phyloP scores from a whole-genome alignment of 2,888 invertebrate species.

The Ophion ellenae region DNA sequence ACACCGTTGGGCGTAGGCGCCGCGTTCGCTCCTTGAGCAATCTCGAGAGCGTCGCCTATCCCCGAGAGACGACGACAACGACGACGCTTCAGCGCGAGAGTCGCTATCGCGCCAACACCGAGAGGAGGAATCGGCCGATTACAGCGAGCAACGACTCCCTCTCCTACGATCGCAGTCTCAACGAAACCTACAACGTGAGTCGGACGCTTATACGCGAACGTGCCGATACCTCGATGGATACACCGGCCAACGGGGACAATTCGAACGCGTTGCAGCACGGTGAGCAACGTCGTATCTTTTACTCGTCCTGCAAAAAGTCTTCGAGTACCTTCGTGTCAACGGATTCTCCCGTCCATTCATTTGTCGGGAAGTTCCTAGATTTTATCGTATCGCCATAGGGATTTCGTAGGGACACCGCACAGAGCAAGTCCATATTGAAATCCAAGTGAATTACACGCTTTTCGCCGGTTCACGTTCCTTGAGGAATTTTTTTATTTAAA shows the following conservation, averaged over 20 bases:
- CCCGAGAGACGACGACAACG: conserved; percentile 71
- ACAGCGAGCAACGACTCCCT: conserved; percentile 56
- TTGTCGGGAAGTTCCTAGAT: too few species aligned
- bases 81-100: conserved; percentile 71
- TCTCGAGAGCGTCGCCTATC: conserved; percentile 75
- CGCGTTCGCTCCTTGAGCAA: conserved; percentile 79
- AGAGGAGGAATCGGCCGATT: conserved; percentile 67
- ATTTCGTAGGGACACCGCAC: too few species aligned
- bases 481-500: too few species aligned
- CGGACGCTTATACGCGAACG: conserved; percentile 80
- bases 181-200: conserved; percentile 78
- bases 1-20: conserved; percentile 74
- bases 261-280: conserved; percentile 41
- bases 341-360: too few species aligned
- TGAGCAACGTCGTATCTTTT: background rate
- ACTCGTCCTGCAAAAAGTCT: too few species aligned
- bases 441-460: too few species aligned
- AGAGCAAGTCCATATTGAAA: too few species aligned
- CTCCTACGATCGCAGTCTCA: conserved; percentile 72
- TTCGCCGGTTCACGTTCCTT: too few species aligned
- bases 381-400: too few species aligned
- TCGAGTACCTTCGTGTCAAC: too few species aligned
- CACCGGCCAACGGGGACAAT: conserved; percentile 36
- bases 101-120: conserved; percentile 69
- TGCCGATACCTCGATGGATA: conserved; percentile 64